These are phyloP conservation scores for Steatocranus sp. DNA, from an alignment of 2,797 vertebrate genomes.

Conservation along the genomic window DNA sequence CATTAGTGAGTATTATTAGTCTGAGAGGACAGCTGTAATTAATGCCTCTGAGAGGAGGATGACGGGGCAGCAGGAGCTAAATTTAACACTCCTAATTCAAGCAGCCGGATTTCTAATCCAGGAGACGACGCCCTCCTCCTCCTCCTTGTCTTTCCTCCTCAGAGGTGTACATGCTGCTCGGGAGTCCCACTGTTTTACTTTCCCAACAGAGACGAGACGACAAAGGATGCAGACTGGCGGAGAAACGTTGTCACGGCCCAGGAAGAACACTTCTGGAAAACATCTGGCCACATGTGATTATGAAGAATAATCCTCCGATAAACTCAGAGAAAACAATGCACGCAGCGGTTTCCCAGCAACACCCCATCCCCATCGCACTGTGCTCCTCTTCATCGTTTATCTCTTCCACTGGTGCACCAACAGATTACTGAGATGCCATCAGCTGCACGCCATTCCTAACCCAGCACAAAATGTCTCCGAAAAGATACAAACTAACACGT, in stretches of 20 bases:
- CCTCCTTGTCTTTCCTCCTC: not conserved
- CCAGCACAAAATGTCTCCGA: not conserved
- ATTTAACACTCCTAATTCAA: constrained; percentile 29
- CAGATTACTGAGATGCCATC: not conserved
- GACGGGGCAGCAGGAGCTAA: not conserved
- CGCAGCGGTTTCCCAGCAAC: not conserved
- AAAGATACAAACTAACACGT: not conserved
- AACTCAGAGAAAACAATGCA: not conserved
- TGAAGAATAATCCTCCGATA: not conserved
- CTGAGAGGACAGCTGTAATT: constrained; percentile 56
- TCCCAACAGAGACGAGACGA: not conserved
- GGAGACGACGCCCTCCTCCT: not conserved
- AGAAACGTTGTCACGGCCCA: not conserved
- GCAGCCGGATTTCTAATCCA: constrained; percentile 16
- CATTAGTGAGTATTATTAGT: constrained; percentile 63
- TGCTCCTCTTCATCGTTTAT: not conserved
- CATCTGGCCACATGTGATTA: not conserved
- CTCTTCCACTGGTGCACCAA: not conserved
- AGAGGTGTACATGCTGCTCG: not conserved
- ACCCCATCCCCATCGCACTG: not conserved
- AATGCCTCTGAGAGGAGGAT: constrained; percentile 29
- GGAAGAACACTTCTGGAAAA: not conserved
- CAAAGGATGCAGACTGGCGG: not conserved
- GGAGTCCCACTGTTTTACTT: not conserved
- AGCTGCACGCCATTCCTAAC: not conserved